A percentile compares a stretch with the other conserved stretches of the same genome.
Evolutionary conservation across 2,888 invertebrate species (phyloP).

Genomic region (Phyto melanocephala): DNA sequence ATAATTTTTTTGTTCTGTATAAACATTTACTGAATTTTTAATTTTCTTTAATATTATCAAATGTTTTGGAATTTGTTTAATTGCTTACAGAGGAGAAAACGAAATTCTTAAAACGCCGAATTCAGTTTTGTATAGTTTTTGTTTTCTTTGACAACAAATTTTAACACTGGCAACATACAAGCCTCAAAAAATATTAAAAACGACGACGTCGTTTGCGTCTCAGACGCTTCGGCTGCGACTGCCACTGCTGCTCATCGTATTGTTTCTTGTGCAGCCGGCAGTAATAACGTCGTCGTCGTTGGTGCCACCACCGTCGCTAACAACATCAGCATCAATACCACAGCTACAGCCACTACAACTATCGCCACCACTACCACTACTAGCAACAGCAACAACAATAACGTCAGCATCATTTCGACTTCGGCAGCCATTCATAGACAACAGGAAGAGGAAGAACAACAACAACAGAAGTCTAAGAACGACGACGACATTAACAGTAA

Average conservation of each 20-base stretch:
- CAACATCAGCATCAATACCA: conserved; percentile 36
- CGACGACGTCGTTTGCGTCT: conserved; percentile 66
- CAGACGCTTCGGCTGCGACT: conserved; percentile 66
- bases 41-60: not conserved
- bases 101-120: not conserved
- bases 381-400: not conserved
- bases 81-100: not conserved
- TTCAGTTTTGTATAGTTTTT: conserved; percentile 37
- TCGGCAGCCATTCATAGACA: conserved; percentile 54
- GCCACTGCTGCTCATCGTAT: conserved; percentile 66
- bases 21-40: not conserved
- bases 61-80: conserved; percentile 2
- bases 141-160: conserved; percentile 16
- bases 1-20: not conserved
- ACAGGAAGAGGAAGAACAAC: conserved; percentile 22
- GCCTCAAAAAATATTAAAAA: conserved; percentile 52
- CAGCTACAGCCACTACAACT: conserved; percentile 13
- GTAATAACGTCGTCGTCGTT: conserved; percentile 64
- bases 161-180: conserved; percentile 67
- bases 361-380: conserved; percentile 18
- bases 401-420: conserved; percentile 45
- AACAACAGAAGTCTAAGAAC: conserved; percentile 33
- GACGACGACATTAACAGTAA: conserved; percentile 53
- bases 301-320: not conserved
- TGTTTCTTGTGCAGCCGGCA: conserved; percentile 64